A percentile compares a stretch with the other conserved stretches of the same genome.
phyloP scores from a whole-genome alignment of 2,113 vertebrate genomes.

The Anarrhichthys ocellatus region DNA sequence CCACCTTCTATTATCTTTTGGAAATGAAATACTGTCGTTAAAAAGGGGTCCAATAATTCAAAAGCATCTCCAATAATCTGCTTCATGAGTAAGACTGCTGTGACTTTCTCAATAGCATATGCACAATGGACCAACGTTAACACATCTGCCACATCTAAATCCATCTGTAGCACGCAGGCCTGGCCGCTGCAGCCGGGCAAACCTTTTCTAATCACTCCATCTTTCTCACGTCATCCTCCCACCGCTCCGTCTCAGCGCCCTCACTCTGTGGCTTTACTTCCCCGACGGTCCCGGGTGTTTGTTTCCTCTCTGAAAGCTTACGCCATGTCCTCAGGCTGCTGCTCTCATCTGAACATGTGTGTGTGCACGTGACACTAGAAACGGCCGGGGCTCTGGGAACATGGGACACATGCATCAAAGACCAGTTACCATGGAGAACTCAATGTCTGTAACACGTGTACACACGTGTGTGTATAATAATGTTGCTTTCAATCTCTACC shows the following conservation, averaged over 20 bases:
- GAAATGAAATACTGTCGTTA: background rate
- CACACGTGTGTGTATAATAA: no score
- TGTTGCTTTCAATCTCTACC: background rate
- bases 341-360: slow-evolving; percentile 34
- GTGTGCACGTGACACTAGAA: background rate
- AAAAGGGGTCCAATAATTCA: background rate
- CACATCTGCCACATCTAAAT: background rate
- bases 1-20: background rate
- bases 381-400: slow-evolving; percentile 35
- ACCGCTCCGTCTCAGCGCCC: background rate
- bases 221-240: slow-evolving; percentile 12
- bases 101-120: background rate
- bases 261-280: slow-evolving; percentile 35
- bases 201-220: slow-evolving; percentile 21
- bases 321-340: slow-evolving; percentile 50
- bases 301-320: slow-evolving; percentile 29
- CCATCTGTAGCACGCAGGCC: background rate
- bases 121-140: background rate
- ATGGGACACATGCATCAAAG: slow-evolving; percentile 44
- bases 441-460: slow-evolving; percentile 48
- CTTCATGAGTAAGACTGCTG: background rate
- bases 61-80: background rate
- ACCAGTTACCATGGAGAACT: slow-evolving; percentile 72
- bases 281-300: slow-evolving; percentile 40
- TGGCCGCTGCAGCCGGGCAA: background rate